These are phyloP conservation scores for Oncorhynchus masou DNA, from an alignment of 2,113 vertebrate species.

Conservation along the genomic window DNA sequence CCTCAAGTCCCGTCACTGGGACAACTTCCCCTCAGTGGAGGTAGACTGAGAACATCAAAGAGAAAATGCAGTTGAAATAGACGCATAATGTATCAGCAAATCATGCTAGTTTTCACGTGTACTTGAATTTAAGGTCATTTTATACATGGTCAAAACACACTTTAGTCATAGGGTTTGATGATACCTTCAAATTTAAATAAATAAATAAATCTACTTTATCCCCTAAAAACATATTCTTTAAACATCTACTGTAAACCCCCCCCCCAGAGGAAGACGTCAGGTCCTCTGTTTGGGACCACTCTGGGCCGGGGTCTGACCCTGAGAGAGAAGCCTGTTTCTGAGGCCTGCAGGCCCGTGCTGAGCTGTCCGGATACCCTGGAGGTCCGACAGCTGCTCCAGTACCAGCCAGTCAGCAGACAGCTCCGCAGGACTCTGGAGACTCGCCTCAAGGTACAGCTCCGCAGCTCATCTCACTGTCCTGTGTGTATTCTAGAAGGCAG, in stretches of 20 bases:
- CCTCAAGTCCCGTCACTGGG: slow-evolving; percentile 74
- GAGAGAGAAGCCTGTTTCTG: slow-evolving; percentile 31
- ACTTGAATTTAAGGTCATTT: no score
- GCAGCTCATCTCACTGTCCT: no score
- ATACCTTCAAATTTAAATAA: no score
- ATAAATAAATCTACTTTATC: no score
- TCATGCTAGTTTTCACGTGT: no score
- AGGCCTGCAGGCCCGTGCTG: slow-evolving; percentile 31
- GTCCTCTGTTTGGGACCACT: slow-evolving; percentile 55
- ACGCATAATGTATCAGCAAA: no score
- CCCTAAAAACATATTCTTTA: no score
- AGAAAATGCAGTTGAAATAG: neutral
- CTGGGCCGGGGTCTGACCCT: slow-evolving; percentile 69
- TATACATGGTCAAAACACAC: no score
- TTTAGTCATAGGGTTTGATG: no score
- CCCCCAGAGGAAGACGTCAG: slow-evolving; percentile 69
- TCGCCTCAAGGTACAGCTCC: slow-evolving; percentile 78
- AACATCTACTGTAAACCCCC: neutral
- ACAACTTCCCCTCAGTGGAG: slow-evolving; percentile 73
- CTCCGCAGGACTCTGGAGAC: slow-evolving; percentile 73
- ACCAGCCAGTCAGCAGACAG: slow-evolving; percentile 64
- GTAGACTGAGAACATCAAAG: slow-evolving; percentile 56
- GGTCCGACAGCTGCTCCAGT: slow-evolving; percentile 80
- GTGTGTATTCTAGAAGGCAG: no score
- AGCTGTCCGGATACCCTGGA: slow-evolving; percentile 81